These are phyloP conservation scores for Drosophila monieri DNA, from an alignment of 2,888 invertebrate genomes.

Conservation along the genomic window DNA sequence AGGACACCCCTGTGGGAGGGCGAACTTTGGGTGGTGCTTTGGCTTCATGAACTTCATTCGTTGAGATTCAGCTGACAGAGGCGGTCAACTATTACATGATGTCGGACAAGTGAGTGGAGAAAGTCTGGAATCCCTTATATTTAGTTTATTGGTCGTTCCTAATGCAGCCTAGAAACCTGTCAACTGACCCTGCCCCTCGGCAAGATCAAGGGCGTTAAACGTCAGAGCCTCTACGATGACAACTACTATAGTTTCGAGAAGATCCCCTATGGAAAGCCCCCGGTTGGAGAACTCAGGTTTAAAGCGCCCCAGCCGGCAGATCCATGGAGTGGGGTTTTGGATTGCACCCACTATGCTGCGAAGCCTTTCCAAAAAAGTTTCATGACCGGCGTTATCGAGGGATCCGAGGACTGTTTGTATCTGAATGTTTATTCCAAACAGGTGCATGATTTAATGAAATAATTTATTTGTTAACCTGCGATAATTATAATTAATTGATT, in stretches of 20 bases:
- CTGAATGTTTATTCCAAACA: slow-evolving; percentile 84
- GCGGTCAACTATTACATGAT: slow-evolving; percentile 26
- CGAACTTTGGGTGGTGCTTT: slow-evolving; percentile 20
- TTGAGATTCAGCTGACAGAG: slow-evolving; percentile 37
- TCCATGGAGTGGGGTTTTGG: slow-evolving; percentile 82
- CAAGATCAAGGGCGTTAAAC: slow-evolving; percentile 55
- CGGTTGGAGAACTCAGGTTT: slow-evolving; percentile 74
- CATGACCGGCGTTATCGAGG: slow-evolving; percentile 72
- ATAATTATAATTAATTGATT: slow-evolving; percentile 21
- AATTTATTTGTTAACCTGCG: slow-evolving; percentile 8
- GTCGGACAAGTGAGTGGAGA: slow-evolving; percentile 48
- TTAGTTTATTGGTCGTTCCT: slow-evolving; percentile 1
- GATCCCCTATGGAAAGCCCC: slow-evolving; percentile 79
- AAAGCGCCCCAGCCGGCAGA: slow-evolving; percentile 83
- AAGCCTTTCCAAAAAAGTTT: slow-evolving; percentile 79
- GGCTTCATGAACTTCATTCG: not conserved
- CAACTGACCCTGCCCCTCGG: slow-evolving; percentile 61
- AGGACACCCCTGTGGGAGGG: slow-evolving; percentile 27
- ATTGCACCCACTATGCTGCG: slow-evolving; percentile 78
- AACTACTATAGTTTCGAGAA: slow-evolving; percentile 76
- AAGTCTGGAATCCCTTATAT: not conserved
- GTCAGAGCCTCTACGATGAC: slow-evolving; percentile 59
- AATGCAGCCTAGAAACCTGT: slow-evolving; percentile 39
- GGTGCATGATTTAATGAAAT: slow-evolving; percentile 51
- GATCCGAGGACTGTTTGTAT: slow-evolving; percentile 85